A percentile compares a stretch with the other conserved stretches of the same genome.
phyloP scores from a whole-genome alignment of 2,888 invertebrate genomes.

The Mythimna loreyi region DNA sequence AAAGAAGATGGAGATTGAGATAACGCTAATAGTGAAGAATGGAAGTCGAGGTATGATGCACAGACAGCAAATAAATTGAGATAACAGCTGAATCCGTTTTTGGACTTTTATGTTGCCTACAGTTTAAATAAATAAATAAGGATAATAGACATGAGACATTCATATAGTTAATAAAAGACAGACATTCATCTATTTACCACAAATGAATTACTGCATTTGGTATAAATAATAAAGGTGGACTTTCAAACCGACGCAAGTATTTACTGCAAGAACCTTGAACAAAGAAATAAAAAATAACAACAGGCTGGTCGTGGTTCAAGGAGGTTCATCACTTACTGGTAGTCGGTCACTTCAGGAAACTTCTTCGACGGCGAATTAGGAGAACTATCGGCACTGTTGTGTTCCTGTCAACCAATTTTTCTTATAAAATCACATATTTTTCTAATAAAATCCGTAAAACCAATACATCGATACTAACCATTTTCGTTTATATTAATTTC shows the following conservation, averaged over 20 bases:
- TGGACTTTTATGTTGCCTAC: too few relatives aligned
- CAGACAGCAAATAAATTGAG: too few relatives aligned
- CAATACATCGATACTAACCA: constrained; percentile 52
- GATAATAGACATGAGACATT: too few relatives aligned
- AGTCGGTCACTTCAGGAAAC: constrained; percentile 76
- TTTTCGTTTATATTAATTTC: constrained; percentile 38
- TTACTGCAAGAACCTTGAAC: constrained; percentile 51
- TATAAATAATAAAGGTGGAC: constrained; percentile 12
- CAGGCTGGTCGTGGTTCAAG: constrained; percentile 35
- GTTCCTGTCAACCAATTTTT: constrained; percentile 67
- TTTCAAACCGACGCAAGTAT: constrained; percentile 27
- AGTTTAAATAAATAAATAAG: too few relatives aligned
- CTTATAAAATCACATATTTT: too few relatives aligned
- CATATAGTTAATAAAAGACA: too few relatives aligned
- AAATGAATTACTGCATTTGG: not conserved
- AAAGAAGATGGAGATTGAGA: too few relatives aligned
- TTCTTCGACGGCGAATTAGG: constrained; percentile 74
- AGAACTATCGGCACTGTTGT: constrained; percentile 70
- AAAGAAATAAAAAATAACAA: constrained; percentile 56
- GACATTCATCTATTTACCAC: too few relatives aligned
- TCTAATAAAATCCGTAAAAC: not conserved
- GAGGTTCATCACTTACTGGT: constrained; percentile 77
- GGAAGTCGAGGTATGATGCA: too few relatives aligned
- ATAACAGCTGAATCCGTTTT: too few relatives aligned
- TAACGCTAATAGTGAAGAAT: too few relatives aligned